Conservation (phyloP, 1,140 invertebrate genomes). For the Drosophila kurseongensis region DNA sequence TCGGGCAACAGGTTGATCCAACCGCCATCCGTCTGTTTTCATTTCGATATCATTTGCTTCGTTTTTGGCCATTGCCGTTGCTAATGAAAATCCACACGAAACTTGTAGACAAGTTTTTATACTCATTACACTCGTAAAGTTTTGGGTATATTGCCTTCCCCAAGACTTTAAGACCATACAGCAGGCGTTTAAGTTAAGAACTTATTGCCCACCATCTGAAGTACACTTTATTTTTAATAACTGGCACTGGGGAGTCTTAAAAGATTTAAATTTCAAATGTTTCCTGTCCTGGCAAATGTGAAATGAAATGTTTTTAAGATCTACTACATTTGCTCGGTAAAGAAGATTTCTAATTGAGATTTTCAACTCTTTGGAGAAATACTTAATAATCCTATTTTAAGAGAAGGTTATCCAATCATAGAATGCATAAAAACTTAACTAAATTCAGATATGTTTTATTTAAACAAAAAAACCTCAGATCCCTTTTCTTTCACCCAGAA, state of each 20-base stretch:
- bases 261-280: neutral
- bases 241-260: neutral
- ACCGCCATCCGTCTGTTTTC: conserved; percentile 26
- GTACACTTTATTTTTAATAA: neutral
- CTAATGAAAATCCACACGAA: conserved; percentile 80
- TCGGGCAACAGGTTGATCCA: conserved; percentile 63
- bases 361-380: too few relatives aligned
- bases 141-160: neutral
- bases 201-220: neutral
- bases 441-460: too few relatives aligned
- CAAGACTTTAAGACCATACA: too few relatives aligned
- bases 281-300: neutral
- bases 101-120: conserved; percentile 56
- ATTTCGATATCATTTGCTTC: conserved; percentile 64
- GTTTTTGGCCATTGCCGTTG: conserved; percentile 40
- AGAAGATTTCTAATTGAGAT: too few relatives aligned
- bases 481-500: too few relatives aligned
- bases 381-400: too few relatives aligned
- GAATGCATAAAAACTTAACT: too few relatives aligned
- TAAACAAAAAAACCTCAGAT: too few relatives aligned
- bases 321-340: neutral
- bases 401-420: too few relatives aligned
- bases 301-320: neutral
- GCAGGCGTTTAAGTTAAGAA: too few relatives aligned
- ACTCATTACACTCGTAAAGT: conserved; percentile 7